Evolutionary conservation across 2,888 invertebrate species (phyloP), one percentile per base, ranked within the genome.

Genomic region (Cataglyphis rosenhaueri): DNA sequence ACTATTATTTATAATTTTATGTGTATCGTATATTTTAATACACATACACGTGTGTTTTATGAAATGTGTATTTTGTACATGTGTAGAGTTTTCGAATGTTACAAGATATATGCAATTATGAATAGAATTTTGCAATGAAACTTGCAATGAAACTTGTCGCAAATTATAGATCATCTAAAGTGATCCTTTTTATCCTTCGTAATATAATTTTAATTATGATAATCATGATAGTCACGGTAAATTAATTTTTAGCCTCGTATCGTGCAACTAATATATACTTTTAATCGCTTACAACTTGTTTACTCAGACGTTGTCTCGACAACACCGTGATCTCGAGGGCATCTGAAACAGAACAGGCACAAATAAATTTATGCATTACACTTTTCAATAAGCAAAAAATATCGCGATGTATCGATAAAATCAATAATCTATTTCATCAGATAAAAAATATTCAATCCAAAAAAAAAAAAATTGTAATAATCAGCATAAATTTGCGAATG

Each of bases 261-360:
- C 12, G n/a, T 18, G 55, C 59, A 35, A 32, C 15, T 15, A 5
- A 59, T 62, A 44, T 25, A 8, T n/a, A 68, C 8, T 65, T 25
- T 55, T 61, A 66, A 62, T 48, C 29, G 25, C 93, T 93, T 86
- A 93, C 93, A 76, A 91, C 84, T 91, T 91, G 86, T 92, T 93
- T 91, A 90, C 85, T 91, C 92, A 91, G 91, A 93, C 91, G 90
- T 90, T 87, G 89, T 85, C 90, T 91, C 89, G 91, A 89, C 91
- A 92, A 87, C 90, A 85, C 84, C 84, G 85, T 90, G 84, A 86
- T 92, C 89, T 91, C 85, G 90, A 91, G 88, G 92, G 89, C 94
- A 94, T 94, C 94, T 94, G 93, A 76, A 94, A 94, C 71, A 78
- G 57, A 66, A 65, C 52, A 18, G 21, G 3, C 44, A 6, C 44